Evolutionary conservation across 2,797 vertebrate species (phyloP), one percentile per base, ranked within the genome.

Genomic region (Gambelia wislizenii): DNA sequence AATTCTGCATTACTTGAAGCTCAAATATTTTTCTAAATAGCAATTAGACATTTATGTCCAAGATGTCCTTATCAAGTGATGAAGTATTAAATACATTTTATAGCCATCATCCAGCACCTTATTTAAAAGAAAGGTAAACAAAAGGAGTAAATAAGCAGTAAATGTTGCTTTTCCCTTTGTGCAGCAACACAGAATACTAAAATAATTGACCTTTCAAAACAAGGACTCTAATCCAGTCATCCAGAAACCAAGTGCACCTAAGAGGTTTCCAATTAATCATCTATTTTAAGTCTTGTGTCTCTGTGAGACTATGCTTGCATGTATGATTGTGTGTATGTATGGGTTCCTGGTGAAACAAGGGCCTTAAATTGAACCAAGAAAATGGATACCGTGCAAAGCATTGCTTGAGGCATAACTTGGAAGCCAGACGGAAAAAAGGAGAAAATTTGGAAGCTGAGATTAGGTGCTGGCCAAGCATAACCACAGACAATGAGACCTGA

Each of bases 181-280:
- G 76, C 83, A 90, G 52, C 72, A 92, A 59, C 52, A 89, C 87
- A 91, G 90, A 92, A 93, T 90, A 91, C 84, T 92, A 87, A 94
- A 91, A 86, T 86, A 89, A 89, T 47, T 92, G 88, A 95, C 92
- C 90, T 95, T 94, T 94, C 72, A 92, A 93, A 81, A 93, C 74
- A 91, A 94, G 69, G 92, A 89, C 36, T 89, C 42, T 74, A 70
- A 84, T 90, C 92, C 87, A 84, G 83, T 90, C n/a, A 1, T 90
- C 90, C 91, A 93, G 91, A 93, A 90, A 92, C 61, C 47, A 92
- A 95, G 79, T 64, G 39, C 42, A 89, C 72, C 80, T 87, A 90
- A 90, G 89, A 93, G 94, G 69, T 89, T 95, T 94, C 84, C 70
- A 89, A 90, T 94, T 94, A 95, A 94, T 91, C 84, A 49, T 83